Conservation (phyloP, 2,797 vertebrate species). For the Myotis planiceps region DNA sequence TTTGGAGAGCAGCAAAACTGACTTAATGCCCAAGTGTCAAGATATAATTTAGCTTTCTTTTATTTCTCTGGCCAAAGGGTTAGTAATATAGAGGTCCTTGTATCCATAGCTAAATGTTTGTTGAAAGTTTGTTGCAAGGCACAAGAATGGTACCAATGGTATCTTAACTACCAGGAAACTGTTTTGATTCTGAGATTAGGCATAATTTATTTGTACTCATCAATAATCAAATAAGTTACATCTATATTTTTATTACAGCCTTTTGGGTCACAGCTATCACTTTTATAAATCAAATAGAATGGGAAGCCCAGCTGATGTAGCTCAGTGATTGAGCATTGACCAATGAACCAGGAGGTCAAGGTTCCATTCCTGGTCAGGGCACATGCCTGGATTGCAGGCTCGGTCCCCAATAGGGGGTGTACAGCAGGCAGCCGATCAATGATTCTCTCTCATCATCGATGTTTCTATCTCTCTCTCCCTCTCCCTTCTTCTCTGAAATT, state of each 20-base stretch:
- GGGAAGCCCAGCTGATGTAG: neutral
- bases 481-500: no score
- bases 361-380: no score
- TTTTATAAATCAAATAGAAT: constrained; percentile 5
- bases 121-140: neutral
- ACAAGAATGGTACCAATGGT: neutral
- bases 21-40: neutral
- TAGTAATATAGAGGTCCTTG: neutral
- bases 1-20: neutral
- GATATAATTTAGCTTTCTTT: neutral
- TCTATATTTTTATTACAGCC: neutral
- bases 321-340: no score
- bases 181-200: neutral
- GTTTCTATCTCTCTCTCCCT: no score
- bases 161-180: neutral
- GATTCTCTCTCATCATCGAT: no score
- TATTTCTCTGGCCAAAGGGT: neutral
- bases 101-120: neutral
- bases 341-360: no score
- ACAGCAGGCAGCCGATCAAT: no score
- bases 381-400: no score
- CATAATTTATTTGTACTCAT: neutral
- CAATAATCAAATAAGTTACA: neutral
- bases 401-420: no score
- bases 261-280: neutral